Conservation (phyloP, 2,797 vertebrate genomes). For the Gadopsis marmoratus region DNA sequence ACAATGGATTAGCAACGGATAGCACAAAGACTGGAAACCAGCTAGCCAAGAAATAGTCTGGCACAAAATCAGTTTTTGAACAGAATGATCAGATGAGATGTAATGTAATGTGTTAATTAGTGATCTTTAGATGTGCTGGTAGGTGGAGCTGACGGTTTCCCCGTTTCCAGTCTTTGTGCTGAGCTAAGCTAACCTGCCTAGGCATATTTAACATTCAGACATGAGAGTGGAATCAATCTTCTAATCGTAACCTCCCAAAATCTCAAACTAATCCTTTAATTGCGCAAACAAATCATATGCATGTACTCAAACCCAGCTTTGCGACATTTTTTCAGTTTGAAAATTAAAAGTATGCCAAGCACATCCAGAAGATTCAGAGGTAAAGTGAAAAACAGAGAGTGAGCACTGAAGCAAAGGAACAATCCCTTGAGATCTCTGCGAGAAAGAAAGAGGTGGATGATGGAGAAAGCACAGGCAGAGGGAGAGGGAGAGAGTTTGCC, state of each 20-base stretch:
- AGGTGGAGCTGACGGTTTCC: background rate
- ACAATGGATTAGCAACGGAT: background rate
- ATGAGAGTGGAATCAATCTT: background rate
- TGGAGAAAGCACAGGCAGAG: slow-evolving; percentile 64
- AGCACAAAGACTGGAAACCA: slow-evolving; percentile 2
- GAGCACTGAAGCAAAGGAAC: slow-evolving; percentile 66
- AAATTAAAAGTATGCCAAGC: slow-evolving; percentile 57
- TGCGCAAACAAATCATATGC: slow-evolving; percentile 6
- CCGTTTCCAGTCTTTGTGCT: slow-evolving; percentile 1
- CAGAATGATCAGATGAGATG: background rate
- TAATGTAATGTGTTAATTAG: slow-evolving; percentile 1
- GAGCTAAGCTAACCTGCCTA: slow-evolving; percentile 15
- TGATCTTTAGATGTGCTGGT: background rate
- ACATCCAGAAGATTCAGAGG: slow-evolving; percentile 64
- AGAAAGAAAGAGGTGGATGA: slow-evolving; percentile 72
- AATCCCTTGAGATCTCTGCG: slow-evolving; percentile 73
- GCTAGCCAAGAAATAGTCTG: background rate
- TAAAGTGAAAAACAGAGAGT: slow-evolving; percentile 68
- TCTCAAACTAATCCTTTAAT: slow-evolving; percentile 19
- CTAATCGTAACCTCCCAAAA: background rate
- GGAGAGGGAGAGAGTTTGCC: slow-evolving; percentile 65
- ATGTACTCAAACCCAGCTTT: slow-evolving; percentile 5
- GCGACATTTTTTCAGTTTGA: slow-evolving; percentile 26
- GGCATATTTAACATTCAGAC: background rate
- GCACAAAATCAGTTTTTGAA: background rate